Base-by-base conservation (phyloP, 2,888 invertebrate genomes). In the Zaprionus obscuricornis region DNA sequence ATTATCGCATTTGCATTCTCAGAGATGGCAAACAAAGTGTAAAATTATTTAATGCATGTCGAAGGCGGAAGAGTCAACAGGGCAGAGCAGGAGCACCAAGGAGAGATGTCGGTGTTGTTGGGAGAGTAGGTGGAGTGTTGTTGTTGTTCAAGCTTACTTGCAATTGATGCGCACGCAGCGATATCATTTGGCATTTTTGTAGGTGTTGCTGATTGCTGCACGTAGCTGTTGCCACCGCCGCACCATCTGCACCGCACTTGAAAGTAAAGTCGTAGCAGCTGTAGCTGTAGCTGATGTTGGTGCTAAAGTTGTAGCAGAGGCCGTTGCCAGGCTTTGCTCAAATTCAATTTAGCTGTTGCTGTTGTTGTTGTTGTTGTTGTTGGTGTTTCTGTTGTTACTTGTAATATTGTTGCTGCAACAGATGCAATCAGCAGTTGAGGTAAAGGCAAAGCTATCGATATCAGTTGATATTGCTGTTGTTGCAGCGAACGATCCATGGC, bases 181-280 rank as follows among this genome's bases (percentile, higher is more conserved):
- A 78, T 78, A 78, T 83, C 84, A 83, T 77, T 78, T 72, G 72
- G 76, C 79, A 67, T 72, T 70, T 67, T 86, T 86, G 81, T 81
- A 81, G 81, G 81, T 81, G 81, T 81, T 84, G 74, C 85, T 81
- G 81, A 81, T 81, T 81, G 86, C 78, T 40, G 81, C 82, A 86
- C 84, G 86, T 86, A 75, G 77, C 34, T 58, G 72, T 43, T 24
- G 60, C 62, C 27, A 34, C 47, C 8, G 31, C 33, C 17, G 20
- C 58, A 8, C 34, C 34, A 22, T 5, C 7, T 5, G 7, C 22
- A 22, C 50, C 51, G 70, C 71, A 78, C 83, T 75, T 76, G 81
- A 83, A 72, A 62, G 43, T 60, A 42, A 60, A 66, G 52, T 40
- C 37, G 49, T 10, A 36, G 58, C 60, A 50, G 50, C 26, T 52